Base-by-base conservation (phyloP, 2,113 vertebrate genomes). In the Forbesichthys papilliferus region DNA sequence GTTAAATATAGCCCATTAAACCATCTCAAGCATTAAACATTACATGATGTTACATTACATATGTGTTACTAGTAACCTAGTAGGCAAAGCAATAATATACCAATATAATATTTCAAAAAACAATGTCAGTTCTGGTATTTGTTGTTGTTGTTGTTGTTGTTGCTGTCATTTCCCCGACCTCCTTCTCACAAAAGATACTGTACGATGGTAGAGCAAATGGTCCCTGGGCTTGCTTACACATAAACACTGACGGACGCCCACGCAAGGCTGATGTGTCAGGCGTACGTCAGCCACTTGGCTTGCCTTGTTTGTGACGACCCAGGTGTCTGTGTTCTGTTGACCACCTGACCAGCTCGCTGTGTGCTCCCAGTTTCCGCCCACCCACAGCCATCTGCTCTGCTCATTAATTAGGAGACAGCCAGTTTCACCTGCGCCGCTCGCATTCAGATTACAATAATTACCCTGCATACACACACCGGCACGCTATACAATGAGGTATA, bases 401-500 rank as follows among this genome's bases (percentile, higher is more conserved):
- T 87, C 87, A 88, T 91, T 93, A 92, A 92, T 93, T 92, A 91
- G 87, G 85, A 91, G 87, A 84, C 85, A 83, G 87, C 89, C 87
- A 88, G 90, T 84, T 92, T 92, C 92, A 93, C 92, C 92, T 93
- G 92, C 90, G 84, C 84, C 80, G 88, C 88, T 88, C 74, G 77
- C 88, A 84, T 90, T 92, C 91, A 88, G 87, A 91, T 92, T 87
- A 91, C 90, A 86, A 91, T 90, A 91, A 92, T 93, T 89, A 91
- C 84, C 84, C 77, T 81, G 68, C 74, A 75, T 82, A 79, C 83
- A 83, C 62, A 62, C 59, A 27, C 68, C 11, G 5, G 14, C 14
- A 18, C 1, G 53, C 53, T n/a, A 14, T 14, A 52, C 49, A 8
- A 52, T 4, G 9, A 48, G 53, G 53, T 59, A 58, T 56, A 53